phyloP scores from a whole-genome alignment of 2,113 vertebrate genomes.

The Stercorarius parasiticus region DNA sequence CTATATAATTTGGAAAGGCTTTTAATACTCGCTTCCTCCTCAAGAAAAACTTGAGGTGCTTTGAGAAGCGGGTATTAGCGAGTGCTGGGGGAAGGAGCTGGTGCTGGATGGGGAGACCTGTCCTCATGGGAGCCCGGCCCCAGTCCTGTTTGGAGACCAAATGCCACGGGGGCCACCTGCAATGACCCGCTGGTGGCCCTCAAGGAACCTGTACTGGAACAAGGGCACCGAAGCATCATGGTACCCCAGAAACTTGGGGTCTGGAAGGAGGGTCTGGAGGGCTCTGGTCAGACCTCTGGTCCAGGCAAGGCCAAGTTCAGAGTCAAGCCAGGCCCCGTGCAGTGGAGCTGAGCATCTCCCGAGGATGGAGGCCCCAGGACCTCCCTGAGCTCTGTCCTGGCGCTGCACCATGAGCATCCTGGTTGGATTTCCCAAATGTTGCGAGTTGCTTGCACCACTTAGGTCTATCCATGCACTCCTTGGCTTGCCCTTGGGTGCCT shows the following conservation, averaged over 20 bases:
- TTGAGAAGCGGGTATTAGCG: not conserved
- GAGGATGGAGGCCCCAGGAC: not conserved
- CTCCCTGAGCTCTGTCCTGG: not conserved
- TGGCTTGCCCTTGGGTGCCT: not conserved
- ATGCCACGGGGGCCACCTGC: not conserved
- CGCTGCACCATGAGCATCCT: rapidly evolving
- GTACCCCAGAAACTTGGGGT: rapidly evolving
- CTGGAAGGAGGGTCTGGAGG: not conserved
- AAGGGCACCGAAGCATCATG: not conserved
- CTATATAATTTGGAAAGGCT: not conserved
- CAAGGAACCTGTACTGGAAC: not conserved
- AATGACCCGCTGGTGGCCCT: not conserved
- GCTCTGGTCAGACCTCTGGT: not conserved
- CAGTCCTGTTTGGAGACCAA: not conserved
- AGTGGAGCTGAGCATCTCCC: not conserved
- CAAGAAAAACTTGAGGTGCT: not conserved
- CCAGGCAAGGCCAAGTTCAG: not conserved
- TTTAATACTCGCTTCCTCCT: not conserved
- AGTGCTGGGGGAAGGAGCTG: not conserved
- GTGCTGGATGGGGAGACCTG: not conserved
- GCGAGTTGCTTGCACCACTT: not conserved
- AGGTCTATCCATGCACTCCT: not conserved
- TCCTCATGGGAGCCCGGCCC: not conserved
- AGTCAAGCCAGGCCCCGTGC: not conserved
- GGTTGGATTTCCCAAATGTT: not conserved